phyloP scores from a whole-genome alignment of 2,797 vertebrate genomes.

The Phataginus tricuspis region DNA sequence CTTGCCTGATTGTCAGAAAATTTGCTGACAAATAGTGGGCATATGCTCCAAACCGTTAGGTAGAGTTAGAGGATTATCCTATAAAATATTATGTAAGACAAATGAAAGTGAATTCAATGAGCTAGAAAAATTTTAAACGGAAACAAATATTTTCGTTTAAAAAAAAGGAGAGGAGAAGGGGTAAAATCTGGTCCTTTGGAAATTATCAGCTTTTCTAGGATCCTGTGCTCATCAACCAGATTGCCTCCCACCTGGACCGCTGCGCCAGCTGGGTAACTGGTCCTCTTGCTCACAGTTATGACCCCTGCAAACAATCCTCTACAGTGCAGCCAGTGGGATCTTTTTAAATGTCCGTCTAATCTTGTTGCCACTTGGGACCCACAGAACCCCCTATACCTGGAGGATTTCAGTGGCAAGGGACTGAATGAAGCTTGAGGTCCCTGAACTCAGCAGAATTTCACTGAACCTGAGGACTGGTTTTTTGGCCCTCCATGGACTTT shows the following conservation, averaged over 20 bases:
- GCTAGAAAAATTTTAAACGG: background rate
- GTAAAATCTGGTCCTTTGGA: background rate
- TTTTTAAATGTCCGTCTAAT: background rate
- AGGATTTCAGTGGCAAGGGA: background rate
- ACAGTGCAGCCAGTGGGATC: background rate
- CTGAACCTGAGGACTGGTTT: background rate
- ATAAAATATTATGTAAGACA: conserved; percentile 25
- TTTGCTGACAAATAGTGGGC: background rate
- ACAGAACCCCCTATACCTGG: background rate
- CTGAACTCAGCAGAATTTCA: background rate
- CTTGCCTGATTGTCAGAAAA: background rate
- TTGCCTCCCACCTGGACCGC: background rate
- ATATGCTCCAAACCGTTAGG: background rate
- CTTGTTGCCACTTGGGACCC: background rate
- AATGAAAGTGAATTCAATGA: conserved; percentile 2
- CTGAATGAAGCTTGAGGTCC: background rate
- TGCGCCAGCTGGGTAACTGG: background rate
- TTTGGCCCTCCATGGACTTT: background rate
- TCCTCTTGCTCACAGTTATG: background rate
- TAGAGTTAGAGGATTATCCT: background rate
- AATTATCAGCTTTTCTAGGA: background rate
- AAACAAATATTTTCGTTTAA: background rate
- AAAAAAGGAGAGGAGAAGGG: background rate
- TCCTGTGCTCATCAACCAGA: too few relatives aligned
- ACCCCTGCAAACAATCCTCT: background rate